phyloP scores from a whole-genome alignment of 2,797 vertebrate genomes.

The Semaprochilodus insignis region DNA sequence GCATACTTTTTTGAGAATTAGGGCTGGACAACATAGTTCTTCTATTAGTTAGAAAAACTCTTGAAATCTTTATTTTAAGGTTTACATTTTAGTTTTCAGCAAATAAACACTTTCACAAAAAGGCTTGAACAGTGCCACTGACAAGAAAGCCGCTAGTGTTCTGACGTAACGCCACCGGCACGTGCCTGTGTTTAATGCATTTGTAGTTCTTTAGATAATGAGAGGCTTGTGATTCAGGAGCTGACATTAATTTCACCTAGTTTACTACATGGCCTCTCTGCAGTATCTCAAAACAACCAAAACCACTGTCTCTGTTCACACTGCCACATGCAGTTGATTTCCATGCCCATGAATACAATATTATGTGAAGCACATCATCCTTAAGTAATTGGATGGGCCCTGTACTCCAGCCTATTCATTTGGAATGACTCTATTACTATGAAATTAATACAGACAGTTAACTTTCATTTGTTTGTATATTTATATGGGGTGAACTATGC shows the following conservation, averaged over 20 bases:
- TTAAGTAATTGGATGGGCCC: neutral
- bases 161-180: neutral
- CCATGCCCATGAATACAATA: neutral
- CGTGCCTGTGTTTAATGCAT: neutral
- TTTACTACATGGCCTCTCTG: neutral
- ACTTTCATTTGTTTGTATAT: neutral
- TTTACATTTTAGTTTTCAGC: neutral
- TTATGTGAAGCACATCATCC: neutral
- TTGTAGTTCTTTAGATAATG: neutral
- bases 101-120: neutral
- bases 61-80: neutral
- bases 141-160: neutral
- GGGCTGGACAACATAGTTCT: too few relatives aligned
- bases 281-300: neutral
- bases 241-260: neutral
- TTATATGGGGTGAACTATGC: neutral
- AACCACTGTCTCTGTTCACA: neutral
- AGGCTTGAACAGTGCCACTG: neutral
- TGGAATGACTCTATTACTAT: neutral
- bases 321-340: slow-evolving; percentile 18
- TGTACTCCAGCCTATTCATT: neutral
- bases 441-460: neutral
- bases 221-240: slow-evolving; percentile 9
- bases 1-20: too few relatives aligned
- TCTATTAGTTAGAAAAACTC: too few relatives aligned